A percentile compares a stretch with the other conserved stretches of the same genome.
Evolutionary conservation across 1,140 invertebrate genomes (phyloP).

Genomic region (Holotrichia oblita): DNA sequence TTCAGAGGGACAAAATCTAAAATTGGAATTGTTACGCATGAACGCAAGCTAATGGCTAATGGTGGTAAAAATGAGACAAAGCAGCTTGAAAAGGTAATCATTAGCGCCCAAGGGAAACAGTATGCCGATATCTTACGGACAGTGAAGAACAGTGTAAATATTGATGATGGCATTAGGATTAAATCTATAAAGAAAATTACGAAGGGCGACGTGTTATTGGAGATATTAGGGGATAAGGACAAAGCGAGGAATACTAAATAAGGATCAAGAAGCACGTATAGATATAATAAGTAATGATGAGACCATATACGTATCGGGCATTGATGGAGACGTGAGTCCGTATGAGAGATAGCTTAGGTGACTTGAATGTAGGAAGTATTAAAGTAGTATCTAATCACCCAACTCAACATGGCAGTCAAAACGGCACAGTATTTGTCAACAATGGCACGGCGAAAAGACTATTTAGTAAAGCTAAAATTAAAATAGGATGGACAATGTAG

Average conservation of each 20-base stretch:
- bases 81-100: background rate
- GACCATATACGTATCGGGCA: background rate
- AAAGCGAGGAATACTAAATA: background rate
- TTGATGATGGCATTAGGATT: constrained; percentile 8
- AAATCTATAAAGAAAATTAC: background rate
- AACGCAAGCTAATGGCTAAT: background rate
- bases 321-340: constrained; percentile 14
- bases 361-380: background rate
- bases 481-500: constrained; percentile 36
- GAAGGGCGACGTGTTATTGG: background rate
- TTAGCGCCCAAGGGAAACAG: background rate
- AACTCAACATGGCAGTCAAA: constrained; percentile 26
- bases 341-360: background rate
- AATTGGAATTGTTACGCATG: background rate
- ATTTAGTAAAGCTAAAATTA: background rate
- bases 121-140: background rate
- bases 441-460: constrained; percentile 17
- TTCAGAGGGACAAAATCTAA: background rate
- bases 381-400: background rate
- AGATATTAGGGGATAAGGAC: background rate
- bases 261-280: background rate
- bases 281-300: constrained; percentile 32
- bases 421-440: background rate
- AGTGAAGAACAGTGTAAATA: constrained; percentile 17
- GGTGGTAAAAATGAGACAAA: background rate